Percentiles rank a stretch among this genome's conserved stretches.
Evolutionary conservation across 2,797 vertebrate genomes (phyloP).

Genomic region (Muraenolepis orangiensis): DNA sequence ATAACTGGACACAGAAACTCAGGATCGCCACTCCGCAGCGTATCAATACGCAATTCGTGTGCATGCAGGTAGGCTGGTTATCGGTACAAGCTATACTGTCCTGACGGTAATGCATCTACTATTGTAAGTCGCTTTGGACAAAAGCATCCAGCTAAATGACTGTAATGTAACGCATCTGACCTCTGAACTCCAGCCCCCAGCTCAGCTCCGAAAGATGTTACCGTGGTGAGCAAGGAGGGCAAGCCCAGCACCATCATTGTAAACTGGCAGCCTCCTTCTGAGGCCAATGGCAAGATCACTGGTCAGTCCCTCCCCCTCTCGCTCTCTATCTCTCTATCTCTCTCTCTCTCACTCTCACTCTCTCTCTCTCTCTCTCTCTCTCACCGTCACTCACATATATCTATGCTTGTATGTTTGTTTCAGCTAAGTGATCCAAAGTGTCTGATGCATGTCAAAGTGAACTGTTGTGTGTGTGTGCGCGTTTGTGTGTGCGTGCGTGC

Average conservation of each 20-base stretch:
- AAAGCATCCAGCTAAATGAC: too few relatives aligned
- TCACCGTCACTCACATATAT: background rate
- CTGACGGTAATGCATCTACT: slow-evolving; percentile 9
- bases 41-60: background rate
- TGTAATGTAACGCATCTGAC: too few relatives aligned
- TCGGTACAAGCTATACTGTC: slow-evolving; percentile 1
- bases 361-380: background rate
- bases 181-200: slow-evolving; percentile 78
- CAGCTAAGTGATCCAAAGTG: background rate
- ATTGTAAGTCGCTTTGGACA: too few relatives aligned
- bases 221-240: slow-evolving; percentile 97
- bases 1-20: background rate
- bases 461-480: background rate
- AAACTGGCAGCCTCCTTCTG: slow-evolving; percentile 98
- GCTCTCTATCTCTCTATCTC: background rate
- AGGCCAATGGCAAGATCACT: slow-evolving; percentile 98
- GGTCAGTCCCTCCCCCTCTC: slow-evolving; percentile 67
- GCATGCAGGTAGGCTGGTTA: background rate
- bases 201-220: slow-evolving; percentile 98
- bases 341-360: background rate
- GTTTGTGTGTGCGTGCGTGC: background rate
- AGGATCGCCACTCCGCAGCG: background rate
- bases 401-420: background rate
- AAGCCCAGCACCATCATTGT: slow-evolving; percentile 96
- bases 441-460: background rate